Base-by-base conservation (phyloP, 1,140 invertebrate genomes). In the Leptopilina boulardi region DNA sequence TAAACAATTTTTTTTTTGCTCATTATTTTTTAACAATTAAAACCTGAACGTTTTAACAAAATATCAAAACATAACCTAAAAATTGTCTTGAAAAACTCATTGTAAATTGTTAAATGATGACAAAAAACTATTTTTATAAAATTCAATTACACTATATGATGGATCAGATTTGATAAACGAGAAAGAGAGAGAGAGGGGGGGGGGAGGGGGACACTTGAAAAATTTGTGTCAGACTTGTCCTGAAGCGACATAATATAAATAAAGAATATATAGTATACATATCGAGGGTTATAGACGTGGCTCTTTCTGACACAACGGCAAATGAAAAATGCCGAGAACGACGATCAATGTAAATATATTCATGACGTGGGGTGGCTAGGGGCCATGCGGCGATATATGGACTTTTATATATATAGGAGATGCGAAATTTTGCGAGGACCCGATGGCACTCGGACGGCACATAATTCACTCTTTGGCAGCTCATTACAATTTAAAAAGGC, bases 261-360 rank as follows among this genome's bases (percentile, higher is more conserved):
- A 84, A 83, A 81, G 80, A 73, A 80, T 76, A n/a, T n/a, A 75
- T 80, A 38, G 34, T 38, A 38, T 38, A 77, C 78, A 75, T 76
- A 70, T 76, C 74, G 78, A 78, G 78, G 54, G 59, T 47, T 59
- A 18, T 77, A 78, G 73, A 84, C 75, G 70, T 75, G 75, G 44
- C 75, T 76, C 77, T 73, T 80, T 80, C 84, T 85, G 82, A 87
- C 82, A 79, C 84, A 80, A 82, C 82, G 83, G 82, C 87, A 89
- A 90, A 90, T 91, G 90, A 91, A 91, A 91, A 91, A 91, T 91
- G 87, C 85, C 86, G 88, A 90, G 86, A 86, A 86, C 85, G 84
- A 84, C 89, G 88, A 91, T 91, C 89, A 91, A 91, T 91, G 89
- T 91, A 91, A 91, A 91, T 91, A 91, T 91, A 91, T 91, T 91